Conservation (phyloP, 1,140 invertebrate species). For the Euura lappo region DNA sequence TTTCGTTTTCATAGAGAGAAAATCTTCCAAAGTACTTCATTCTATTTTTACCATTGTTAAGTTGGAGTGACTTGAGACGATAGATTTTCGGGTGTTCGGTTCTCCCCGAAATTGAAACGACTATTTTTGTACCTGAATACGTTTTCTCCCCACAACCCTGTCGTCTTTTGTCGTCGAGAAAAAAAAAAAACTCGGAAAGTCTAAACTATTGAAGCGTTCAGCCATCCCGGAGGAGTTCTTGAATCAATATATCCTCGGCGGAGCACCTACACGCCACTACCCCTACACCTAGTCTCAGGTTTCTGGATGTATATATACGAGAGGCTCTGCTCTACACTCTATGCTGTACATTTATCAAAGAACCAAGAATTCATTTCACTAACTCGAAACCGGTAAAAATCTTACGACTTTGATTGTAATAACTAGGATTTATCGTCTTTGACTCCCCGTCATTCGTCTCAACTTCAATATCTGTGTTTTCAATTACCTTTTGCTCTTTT, state of each 20-base stretch:
- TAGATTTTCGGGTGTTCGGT: neutral
- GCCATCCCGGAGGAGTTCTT: constrained; percentile 3
- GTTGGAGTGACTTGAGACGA: neutral
- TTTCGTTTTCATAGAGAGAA: no score
- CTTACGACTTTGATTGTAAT: neutral
- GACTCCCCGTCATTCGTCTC: neutral
- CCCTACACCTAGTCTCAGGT: neutral
- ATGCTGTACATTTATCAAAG: no score
- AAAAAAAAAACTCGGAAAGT: neutral
- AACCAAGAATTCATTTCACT: no score
- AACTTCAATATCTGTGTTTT: neutral
- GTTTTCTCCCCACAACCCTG: no score
- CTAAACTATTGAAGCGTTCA: neutral
- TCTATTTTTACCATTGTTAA: no score
- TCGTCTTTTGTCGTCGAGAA: no score
- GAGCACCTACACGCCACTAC: neutral
- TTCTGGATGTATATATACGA: neutral
- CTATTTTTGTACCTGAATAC: neutral
- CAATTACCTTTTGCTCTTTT: neutral
- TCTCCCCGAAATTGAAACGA: neutral
- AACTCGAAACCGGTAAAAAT: neutral
- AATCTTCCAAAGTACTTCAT: no score
- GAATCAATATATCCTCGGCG: neutral
- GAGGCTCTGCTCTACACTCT: neutral
- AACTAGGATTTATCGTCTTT: neutral